A percentile compares a stretch with the other conserved stretches of the same genome.
phyloP scores from a whole-genome alignment of 1,140 invertebrate genomes.

The Listronotus bonariensis region DNA sequence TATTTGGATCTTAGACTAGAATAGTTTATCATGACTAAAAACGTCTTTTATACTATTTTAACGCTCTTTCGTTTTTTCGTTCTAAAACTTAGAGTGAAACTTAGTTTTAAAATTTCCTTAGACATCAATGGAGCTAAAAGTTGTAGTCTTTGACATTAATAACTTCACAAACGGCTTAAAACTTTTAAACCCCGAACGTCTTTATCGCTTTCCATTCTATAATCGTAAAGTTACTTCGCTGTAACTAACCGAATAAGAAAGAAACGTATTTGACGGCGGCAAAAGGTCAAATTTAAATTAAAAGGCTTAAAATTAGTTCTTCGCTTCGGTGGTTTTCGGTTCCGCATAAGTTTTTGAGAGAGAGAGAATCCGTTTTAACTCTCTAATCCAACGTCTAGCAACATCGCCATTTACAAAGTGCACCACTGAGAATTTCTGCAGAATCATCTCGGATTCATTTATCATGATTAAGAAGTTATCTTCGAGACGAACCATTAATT shows the following conservation, averaged over 20 bases:
- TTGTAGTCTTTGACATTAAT: too few species aligned
- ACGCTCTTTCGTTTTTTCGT: too few species aligned
- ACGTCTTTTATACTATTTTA: too few species aligned
- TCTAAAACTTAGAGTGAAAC: too few species aligned
- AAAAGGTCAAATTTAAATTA: slow-evolving; percentile 31
- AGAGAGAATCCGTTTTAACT: slow-evolving; percentile 25
- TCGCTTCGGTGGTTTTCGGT: slow-evolving; percentile 13
- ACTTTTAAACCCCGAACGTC: not conserved
- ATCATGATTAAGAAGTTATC: slow-evolving; percentile 45
- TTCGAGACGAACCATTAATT: slow-evolving; percentile 45
- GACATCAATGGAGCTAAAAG: too few species aligned
- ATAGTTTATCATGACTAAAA: too few species aligned
- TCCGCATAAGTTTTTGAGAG: slow-evolving; percentile 18
- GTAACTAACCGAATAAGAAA: slow-evolving; percentile 18
- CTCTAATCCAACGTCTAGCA: slow-evolving; percentile 30
- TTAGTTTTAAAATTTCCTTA: too few species aligned
- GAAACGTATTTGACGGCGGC: slow-evolving; percentile 18
- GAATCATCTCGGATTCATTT: slow-evolving; percentile 41
- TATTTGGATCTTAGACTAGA: too few species aligned
- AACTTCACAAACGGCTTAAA: too few species aligned
- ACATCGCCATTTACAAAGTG: slow-evolving; percentile 32
- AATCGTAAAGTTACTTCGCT: slow-evolving; percentile 8
- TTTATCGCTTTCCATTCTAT: slow-evolving; percentile 3
- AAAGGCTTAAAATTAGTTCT: slow-evolving; percentile 19
- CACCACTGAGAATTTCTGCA: slow-evolving; percentile 38